phyloP scores from a whole-genome alignment of 2,888 invertebrate species.

The Ecdyonurus torrentis region DNA sequence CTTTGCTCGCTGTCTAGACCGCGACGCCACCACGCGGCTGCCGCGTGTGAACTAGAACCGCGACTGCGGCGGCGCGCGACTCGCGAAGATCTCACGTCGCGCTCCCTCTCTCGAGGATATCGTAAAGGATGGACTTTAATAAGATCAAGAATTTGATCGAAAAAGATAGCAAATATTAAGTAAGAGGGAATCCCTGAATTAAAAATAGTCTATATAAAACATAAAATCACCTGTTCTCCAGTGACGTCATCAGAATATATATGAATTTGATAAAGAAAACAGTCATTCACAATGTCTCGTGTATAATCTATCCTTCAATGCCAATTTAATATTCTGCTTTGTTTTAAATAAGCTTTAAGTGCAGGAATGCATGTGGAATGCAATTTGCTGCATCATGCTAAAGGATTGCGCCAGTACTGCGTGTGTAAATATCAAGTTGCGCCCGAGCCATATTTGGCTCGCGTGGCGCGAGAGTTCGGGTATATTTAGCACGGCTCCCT shows the following conservation, averaged over 20 bases:
- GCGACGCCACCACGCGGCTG: slow-evolving; percentile 4
- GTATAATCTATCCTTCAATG: no score
- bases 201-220: no score
- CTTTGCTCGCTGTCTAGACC: not conserved
- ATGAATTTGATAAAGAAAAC: no score
- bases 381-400: not conserved
- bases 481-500: slow-evolving; percentile 1
- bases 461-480: not conserved
- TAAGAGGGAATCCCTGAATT: no score
- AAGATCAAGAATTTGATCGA: no score
- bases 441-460: not conserved
- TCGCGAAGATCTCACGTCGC: not conserved
- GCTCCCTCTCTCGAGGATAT: slow-evolving; percentile 1
- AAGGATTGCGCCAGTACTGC: not conserved
- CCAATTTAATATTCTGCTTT: no score
- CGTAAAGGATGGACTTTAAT: not conserved
- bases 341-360: no score
- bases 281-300: no score
- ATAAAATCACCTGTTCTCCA: no score
- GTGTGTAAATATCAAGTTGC: not conserved
- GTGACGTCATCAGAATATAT: no score
- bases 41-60: not conserved
- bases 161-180: no score
- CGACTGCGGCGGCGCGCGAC: not conserved
- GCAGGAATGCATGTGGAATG: not conserved